Base-by-base conservation (phyloP, 2,797 vertebrate genomes). In the Poeciliopsis turneri region DNA sequence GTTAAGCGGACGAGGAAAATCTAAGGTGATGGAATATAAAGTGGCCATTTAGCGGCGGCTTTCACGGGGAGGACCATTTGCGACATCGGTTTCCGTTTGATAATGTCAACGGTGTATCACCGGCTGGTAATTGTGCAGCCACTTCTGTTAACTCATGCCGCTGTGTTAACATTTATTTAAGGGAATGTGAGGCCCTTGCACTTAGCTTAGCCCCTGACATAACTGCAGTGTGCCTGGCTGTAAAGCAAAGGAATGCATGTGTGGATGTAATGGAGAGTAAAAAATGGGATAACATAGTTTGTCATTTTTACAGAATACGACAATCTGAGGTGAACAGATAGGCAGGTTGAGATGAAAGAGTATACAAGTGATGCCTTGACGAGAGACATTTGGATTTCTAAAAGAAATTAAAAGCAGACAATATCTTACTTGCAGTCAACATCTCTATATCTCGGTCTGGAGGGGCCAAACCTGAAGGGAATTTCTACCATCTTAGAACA, bases 131-230 rank as follows among this genome's bases (percentile, higher is more conserved):
- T 94, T 93, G 90, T 89, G 75, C 86, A 69, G 82, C 85, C 75
- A 49, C 89, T 89, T 92, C 90, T 88, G 82, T 91, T 90, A 92
- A 91, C 90, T 88, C 86, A 68, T 79, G 89, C 84, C 84, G 81
- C 86, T 88, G 83, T 89, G 89, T 92, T 94, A 94, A 92, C 92
- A 92, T 94, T 92, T 91, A 93, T 91, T 93, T 85, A 91, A 92
- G 79, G n/a, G 88, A 30, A 81, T 84, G 82, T 82, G 85, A 88
- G 79, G 83, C 90, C 88, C 88, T 82, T 87, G 86, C 86, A 86
- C 89, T 84, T 82, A 79, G 83, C 82, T 93, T 90, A 90, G 80
- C 86, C 86, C 39, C 74, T 85, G 85, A 84, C 88, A 85, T 78
- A 46, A 74, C 84, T 76, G 49, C 66, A 57, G 6, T 59, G 75